Percentiles rank a stretch among this genome's conserved stretches.
phyloP scores from a whole-genome alignment of 2,888 invertebrate species.

The Choristoneura rosaceana region DNA sequence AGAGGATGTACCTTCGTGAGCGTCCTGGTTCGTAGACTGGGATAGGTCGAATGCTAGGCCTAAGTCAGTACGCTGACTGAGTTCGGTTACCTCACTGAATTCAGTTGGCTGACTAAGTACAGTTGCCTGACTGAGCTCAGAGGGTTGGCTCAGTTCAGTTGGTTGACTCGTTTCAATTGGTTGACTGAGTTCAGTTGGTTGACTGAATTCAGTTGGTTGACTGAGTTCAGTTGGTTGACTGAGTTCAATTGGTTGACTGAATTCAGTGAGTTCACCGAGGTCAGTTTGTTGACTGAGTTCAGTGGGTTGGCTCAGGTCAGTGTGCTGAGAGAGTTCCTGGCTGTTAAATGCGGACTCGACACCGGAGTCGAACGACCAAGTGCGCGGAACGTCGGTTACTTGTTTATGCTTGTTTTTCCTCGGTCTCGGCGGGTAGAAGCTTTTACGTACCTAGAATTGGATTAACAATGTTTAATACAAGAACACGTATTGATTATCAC shows the following conservation, averaged over 20 bases:
- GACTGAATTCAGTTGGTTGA: slow-evolving; percentile 6
- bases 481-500: neutral
- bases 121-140: slow-evolving; percentile 11
- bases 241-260: neutral
- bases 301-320: neutral
- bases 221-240: neutral
- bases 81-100: neutral
- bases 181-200: neutral
- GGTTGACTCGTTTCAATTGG: neutral
- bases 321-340: slow-evolving; percentile 47
- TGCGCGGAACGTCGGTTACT: slow-evolving; percentile 37
- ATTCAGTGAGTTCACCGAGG: neutral
- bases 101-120: slow-evolving; percentile 7
- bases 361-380: slow-evolving; percentile 36
- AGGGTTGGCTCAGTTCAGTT: slow-evolving; percentile 21
- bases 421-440: slow-evolving; percentile 88
- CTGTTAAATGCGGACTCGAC: slow-evolving; percentile 56
- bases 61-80: neutral
- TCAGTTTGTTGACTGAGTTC: slow-evolving; percentile 36
- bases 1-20: slow-evolving; percentile 34
- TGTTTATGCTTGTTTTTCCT: slow-evolving; percentile 65
- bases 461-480: slow-evolving; percentile 33
- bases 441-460: slow-evolving; percentile 87
- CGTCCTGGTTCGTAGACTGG: slow-evolving; percentile 6
- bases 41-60: neutral